Percentiles rank a stretch among this genome's conserved stretches.
Evolutionary conservation across 2,888 invertebrate species (phyloP).

Genomic region (Ametastegia equiseti): DNA sequence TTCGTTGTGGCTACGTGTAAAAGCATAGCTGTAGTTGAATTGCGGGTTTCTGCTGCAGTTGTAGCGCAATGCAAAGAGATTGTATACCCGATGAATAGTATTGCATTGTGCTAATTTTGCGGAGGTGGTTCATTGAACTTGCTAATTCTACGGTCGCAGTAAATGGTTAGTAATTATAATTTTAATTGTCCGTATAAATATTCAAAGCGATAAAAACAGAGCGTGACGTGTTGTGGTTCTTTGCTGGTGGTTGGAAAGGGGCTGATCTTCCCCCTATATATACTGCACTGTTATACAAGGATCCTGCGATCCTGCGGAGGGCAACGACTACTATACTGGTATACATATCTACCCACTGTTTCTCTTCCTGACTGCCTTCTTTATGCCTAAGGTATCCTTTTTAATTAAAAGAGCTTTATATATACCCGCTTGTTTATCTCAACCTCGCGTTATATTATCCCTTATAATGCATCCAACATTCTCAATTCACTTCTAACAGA

Average conservation of each 20-base stretch:
- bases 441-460: neutral
- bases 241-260: conserved; percentile 41
- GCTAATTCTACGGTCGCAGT: conserved; percentile 40
- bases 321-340: conserved; percentile 15
- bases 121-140: conserved; percentile 45
- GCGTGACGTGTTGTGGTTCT: conserved; percentile 51
- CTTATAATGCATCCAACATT: neutral
- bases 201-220: conserved; percentile 54
- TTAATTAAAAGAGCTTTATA: conserved; percentile 68
- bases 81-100: neutral
- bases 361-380: conserved; percentile 54
- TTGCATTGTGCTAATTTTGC: conserved; percentile 35
- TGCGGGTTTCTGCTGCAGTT: neutral
- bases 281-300: too few species aligned
- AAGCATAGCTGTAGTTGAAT: too few species aligned
- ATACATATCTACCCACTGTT: conserved; percentile 34
- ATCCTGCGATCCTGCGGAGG: conserved; percentile 35
- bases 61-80: neutral
- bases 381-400: conserved; percentile 63
- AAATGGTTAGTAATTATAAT: conserved; percentile 47
- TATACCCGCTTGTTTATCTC: conserved; percentile 53
- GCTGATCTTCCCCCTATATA: conserved; percentile 28
- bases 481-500: neutral
- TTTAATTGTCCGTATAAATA: conserved; percentile 52
- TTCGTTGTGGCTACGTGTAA: neutral